Base-by-base conservation (phyloP, 2,797 vertebrate species). In the Danio jaintianensis region DNA sequence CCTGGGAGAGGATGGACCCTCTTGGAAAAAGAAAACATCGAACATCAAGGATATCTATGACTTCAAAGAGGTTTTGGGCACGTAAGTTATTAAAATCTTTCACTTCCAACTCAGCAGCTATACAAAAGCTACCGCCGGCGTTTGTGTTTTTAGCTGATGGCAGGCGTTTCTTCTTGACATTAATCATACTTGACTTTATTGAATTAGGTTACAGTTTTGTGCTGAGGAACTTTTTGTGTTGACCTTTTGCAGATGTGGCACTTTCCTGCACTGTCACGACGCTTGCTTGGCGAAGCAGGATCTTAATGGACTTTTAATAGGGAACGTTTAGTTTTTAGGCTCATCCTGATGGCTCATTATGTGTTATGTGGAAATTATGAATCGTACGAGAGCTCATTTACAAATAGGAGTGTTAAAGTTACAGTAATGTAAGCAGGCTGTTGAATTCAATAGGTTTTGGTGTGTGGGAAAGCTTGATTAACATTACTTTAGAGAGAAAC, bases 1-100 rank as follows among this genome's bases (percentile, higher is more conserved):
- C 10, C 85, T 95, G 89, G 94, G 90, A 85, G 93, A 95, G 18
- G 93, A 95, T 18, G 89, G 89, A 90, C 92, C 91, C 82, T 87
- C 86, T 68, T 94, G 94, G 94, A 95, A 94, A 88, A 95, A 94
- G 89, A 95, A 93, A 89, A 93, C 92, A 6, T 85, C 90, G 0
- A 92, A 93, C 55, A 90, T 95, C 85, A 95, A 93, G 88, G 94
- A 95, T 83, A 92, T 92, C 72, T 95, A 93, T 47, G 93, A 94
- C 90, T 95, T 95, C 87, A 95, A 94, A 87, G 93, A 95, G 0
- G 86, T 93, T 81, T 87, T 95, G 84, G 94, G 94, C 85, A 95
- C 93, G 94, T 95, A 91, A 94, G 94, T 95, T 95, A 76, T 74
- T 42, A 78, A 18, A 38, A 29, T 53, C 12, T 45, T 68, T 16